Evolutionary conservation across 2,888 invertebrate species (phyloP), one percentile per base, ranked within the genome.

Genomic region (Elegia similella): DNA sequence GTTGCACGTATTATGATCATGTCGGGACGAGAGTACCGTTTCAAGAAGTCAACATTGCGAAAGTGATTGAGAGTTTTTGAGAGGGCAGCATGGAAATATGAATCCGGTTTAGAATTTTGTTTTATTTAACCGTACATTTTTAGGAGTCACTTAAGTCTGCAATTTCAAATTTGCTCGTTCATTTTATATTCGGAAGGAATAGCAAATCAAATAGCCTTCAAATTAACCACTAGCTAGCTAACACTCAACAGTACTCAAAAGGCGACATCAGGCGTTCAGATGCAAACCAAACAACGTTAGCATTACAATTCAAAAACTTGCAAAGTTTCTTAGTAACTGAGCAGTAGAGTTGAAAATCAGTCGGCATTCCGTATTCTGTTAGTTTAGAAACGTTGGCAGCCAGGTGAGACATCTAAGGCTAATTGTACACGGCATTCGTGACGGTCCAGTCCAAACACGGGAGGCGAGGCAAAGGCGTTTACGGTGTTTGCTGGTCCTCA

Each of bases 1-100:
- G 90, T 89, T 89, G 85, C 77, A 84, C 85, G 84, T 85, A 87
- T 86, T 89, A 87, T 84, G 87, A 88, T 86, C 86, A 87, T 87
- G 86, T 86, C 74, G 87, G 86, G 85, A 86, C 73, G 81, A 85
- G 86, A 82, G 84, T 85, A 86, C 83, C 86, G 80, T 84, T 84
- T 88, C 84, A 84, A 84, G 80, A 79, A 89, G 86, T 88, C 88
- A 89, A 89, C 89, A 88, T 79, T 70, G 86, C 88, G 88, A 76
- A 80, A 75, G 79, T 80, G 82, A 86, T 86, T 75, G 83, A 88
- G 88, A 75, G 80, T 80, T 82, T 75, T 82, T 74, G 72, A 77
- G 79, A 81, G 77, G 76, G 76, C 75, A 75, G 75, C 72, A 75
- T 73, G 78, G 77, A 79, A 77, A 83, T 80, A 79, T 78, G 75